These are phyloP conservation scores for Cephus nigrinus DNA, from an alignment of 2,888 invertebrate species.

Conservation along the genomic window DNA sequence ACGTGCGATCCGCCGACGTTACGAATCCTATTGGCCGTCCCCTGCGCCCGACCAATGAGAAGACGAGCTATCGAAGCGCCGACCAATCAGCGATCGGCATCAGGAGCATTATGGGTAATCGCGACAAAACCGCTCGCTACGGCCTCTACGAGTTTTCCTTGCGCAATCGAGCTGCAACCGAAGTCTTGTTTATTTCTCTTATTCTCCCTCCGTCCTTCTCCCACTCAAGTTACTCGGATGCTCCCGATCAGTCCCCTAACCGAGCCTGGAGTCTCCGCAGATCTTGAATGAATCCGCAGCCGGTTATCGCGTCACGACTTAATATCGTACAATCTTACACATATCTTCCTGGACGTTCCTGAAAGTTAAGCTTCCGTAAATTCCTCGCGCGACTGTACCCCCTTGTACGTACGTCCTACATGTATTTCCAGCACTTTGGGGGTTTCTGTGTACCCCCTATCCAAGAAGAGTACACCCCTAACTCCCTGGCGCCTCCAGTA, in stretches of 20 bases:
- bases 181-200: constrained; percentile 1
- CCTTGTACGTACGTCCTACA: background rate
- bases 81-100: background rate
- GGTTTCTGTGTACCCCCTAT: constrained; percentile 23
- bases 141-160: background rate
- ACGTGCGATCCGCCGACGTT: constrained; percentile 14
- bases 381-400: background rate
- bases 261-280: background rate
- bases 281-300: background rate
- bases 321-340: background rate
- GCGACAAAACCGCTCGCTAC: background rate
- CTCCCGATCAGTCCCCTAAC: background rate
- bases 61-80: background rate
- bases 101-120: background rate
- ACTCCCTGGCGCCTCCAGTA: constrained; percentile 23
- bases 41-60: background rate
- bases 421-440: background rate
- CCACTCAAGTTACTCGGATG: background rate
- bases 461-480: constrained; percentile 4
- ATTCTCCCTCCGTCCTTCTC: background rate
- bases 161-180: background rate
- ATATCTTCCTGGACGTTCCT: background rate
- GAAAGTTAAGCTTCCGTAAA: background rate
- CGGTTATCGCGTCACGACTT: background rate
- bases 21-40: background rate